Base-by-base conservation (phyloP, 2,888 invertebrate species). In the Zelleria hepariella region DNA sequence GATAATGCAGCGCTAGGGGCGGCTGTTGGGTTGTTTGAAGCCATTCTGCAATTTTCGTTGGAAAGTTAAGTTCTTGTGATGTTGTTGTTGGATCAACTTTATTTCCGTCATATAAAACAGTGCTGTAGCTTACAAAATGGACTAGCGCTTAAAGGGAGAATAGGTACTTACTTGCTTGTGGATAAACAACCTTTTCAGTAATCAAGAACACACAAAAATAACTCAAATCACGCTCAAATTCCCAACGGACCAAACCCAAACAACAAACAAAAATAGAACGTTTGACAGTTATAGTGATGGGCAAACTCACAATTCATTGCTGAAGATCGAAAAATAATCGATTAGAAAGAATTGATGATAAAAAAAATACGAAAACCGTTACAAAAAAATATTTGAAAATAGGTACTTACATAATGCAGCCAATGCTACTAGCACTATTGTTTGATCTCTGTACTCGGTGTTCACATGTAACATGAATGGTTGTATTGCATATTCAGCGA, bases 401-500 rank as follows among this genome's bases (percentile, higher is more conserved):
- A n/a, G n/a, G n/a, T n/a, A 80, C 88, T 87, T 81, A 93, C 93
- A 92, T 62, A 94, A 80, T 3, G 93, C 93, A 57, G 92, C 69
- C 26, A 94, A 68, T 0, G 93, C 92, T 49, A 93, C 82, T 5
- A 93, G 71, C 76, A 93, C 94, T 57, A 92, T 92, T 18, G 92
- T 80, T 27, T 74, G 78, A 32, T 82, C 80, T 62, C 83, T 82
- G 48, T 89, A 74, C 10, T 89, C 74, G 0, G 78, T 67, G n/a
- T 84, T 75, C 61, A 91, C 72, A 60, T 86, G 70, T 42, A 70
- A 65, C 0, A 84, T 72, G 66, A 94, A 90, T 0, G 94, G 94
- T 70, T 93, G 91, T 62, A 93, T 91, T 23, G 92, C 88, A 73
- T 95, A 95, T 77, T 94, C 93, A 4, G 94, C 92, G 75, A 94